Percentiles rank a stretch among this genome's conserved stretches.
Conservation (phyloP, 2,113 vertebrate species). For the Eonycteris spelaea region DNA sequence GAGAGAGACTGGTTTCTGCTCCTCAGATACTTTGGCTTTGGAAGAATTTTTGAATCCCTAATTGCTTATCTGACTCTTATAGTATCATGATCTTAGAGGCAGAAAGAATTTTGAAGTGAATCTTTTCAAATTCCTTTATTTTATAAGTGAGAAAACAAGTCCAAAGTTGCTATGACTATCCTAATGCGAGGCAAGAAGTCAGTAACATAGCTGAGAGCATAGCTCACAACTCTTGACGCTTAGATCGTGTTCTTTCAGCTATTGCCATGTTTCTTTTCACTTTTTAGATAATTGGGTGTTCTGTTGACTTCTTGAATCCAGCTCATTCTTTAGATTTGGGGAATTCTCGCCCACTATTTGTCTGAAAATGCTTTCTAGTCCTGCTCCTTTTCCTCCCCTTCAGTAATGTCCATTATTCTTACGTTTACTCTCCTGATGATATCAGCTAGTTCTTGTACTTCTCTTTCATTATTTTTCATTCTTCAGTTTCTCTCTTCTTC, state of each 20-base stretch:
- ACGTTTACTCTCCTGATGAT: no score
- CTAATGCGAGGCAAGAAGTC: neutral
- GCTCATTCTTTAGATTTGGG: no score
- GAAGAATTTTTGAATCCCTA: slow-evolving; percentile 30
- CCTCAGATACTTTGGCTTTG: neutral
- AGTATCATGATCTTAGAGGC: neutral
- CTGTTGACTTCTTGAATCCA: no score
- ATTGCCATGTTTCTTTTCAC: neutral
- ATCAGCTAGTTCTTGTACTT: no score
- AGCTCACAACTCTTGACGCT: neutral
- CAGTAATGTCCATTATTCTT: no score
- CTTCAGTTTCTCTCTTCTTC: no score
- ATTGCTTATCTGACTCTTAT: slow-evolving; percentile 32
- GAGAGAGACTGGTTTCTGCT: neutral
- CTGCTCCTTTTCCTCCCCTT: no score
- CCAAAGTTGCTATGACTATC: neutral
- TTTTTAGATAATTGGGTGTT: neutral
- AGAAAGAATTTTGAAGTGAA: slow-evolving; percentile 23
- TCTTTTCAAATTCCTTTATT: neutral
- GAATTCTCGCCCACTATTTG: no score
- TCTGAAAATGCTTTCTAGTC: no score
- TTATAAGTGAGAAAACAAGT: neutral
- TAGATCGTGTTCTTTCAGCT: neutral
- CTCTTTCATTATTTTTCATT: no score
- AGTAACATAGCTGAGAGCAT: neutral